phyloP scores from a whole-genome alignment of 2,113 vertebrate species.

The Marmota monax region DNA sequence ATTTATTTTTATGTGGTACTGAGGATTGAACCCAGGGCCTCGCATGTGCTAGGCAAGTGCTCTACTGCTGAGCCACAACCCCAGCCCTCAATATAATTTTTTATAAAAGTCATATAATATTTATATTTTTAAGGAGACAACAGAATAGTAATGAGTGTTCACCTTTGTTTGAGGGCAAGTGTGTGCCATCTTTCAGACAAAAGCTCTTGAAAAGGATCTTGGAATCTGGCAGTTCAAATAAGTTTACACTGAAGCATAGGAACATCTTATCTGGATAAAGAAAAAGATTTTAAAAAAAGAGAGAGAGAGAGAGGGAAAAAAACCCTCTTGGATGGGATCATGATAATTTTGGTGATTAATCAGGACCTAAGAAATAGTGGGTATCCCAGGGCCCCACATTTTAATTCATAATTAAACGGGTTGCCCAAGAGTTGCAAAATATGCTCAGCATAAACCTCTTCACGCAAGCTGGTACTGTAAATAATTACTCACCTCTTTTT shows the following conservation, averaged over 20 bases:
- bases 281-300: neutral
- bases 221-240: neutral
- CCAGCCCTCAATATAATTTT: too few species aligned
- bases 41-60: too few species aligned
- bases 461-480: neutral
- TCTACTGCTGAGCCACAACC: too few species aligned
- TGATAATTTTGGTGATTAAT: slow-evolving; percentile 58
- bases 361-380: slow-evolving; percentile 35
- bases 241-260: slow-evolving; percentile 4
- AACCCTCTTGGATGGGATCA: neutral
- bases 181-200: neutral
- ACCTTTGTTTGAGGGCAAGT: neutral
- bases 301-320: neutral
- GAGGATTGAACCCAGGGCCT: too few species aligned
- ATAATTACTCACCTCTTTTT: slow-evolving; percentile 1
- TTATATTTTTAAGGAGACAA: neutral
- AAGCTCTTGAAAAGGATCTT: slow-evolving; percentile 34
- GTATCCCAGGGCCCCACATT: slow-evolving; percentile 11
- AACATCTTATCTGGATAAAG: neutral
- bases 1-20: too few species aligned
- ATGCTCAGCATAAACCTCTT: neutral
- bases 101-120: too few species aligned
- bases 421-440: slow-evolving; percentile 57
- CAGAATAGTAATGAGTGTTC: neutral
- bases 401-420: slow-evolving; percentile 30